These are phyloP conservation scores for Yponomeuta plumbellus DNA, from an alignment of 2,888 invertebrate species.

Conservation along the genomic window DNA sequence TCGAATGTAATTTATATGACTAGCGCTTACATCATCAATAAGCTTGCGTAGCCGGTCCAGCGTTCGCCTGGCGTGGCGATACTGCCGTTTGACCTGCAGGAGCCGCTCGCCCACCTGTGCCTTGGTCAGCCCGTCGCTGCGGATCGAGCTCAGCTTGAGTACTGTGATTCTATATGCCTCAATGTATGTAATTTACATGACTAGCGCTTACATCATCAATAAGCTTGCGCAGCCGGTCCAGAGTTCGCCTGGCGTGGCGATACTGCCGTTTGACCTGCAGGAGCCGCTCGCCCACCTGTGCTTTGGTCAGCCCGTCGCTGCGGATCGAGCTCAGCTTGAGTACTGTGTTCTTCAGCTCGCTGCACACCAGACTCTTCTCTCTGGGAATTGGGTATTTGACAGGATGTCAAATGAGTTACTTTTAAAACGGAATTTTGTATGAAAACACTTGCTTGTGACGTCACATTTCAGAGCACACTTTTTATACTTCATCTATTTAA, in stretches of 20 bases:
- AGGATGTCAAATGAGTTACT: too few species aligned
- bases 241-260: slow-evolving; percentile 36
- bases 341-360: slow-evolving; percentile 56
- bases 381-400: slow-evolving; percentile 19
- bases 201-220: slow-evolving; percentile 46
- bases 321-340: slow-evolving; percentile 56
- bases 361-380: slow-evolving; percentile 50
- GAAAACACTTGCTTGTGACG: too few species aligned
- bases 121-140: slow-evolving; percentile 51
- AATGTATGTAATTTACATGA: not conserved
- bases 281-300: slow-evolving; percentile 47
- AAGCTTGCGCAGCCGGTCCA: slow-evolving; percentile 38
- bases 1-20: not conserved
- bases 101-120: slow-evolving; percentile 48
- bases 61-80: slow-evolving; percentile 37
- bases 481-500: too few species aligned
- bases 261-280: slow-evolving; percentile 43
- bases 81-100: slow-evolving; percentile 41
- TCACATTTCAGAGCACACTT: too few species aligned
- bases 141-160: too few species aligned
- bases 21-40: slow-evolving; percentile 46
- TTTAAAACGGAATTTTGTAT: too few species aligned
- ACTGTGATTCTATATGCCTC: too few species aligned
- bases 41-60: slow-evolving; percentile 39
- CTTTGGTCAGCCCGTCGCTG: slow-evolving; percentile 51